Conservation (phyloP, 2,797 vertebrate genomes). For the Perodicticus potto region DNA sequence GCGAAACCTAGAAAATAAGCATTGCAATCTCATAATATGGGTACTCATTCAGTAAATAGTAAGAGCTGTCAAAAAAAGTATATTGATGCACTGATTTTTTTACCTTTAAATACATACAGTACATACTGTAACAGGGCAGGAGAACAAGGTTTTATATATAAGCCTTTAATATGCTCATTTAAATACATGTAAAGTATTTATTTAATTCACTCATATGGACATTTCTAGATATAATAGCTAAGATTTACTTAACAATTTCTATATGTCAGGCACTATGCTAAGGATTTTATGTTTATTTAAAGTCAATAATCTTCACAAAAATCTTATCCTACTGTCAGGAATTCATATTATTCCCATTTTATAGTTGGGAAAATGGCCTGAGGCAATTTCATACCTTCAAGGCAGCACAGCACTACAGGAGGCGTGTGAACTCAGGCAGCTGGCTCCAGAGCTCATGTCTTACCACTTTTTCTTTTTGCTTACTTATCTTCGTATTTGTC, state of each 20-base stretch:
- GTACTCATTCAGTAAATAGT: neutral
- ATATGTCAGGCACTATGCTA: neutral
- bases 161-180: neutral
- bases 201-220: neutral
- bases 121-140: neutral
- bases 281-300: neutral
- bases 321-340: neutral
- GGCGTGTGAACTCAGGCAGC: neutral
- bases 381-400: neutral
- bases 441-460: neutral
- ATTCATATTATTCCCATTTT: neutral
- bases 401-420: neutral
- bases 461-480: neutral
- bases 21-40: neutral
- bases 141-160: neutral
- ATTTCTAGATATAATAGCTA: neutral
- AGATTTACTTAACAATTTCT: neutral
- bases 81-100: neutral
- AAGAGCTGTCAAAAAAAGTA: neutral
- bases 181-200: neutral
- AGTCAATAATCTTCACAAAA: neutral
- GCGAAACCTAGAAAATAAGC: neutral
- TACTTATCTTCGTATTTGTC: neutral
- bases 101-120: neutral
- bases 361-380: neutral